Conservation (phyloP, 2,113 vertebrate genomes). For the Rhynchomys soricoides region DNA sequence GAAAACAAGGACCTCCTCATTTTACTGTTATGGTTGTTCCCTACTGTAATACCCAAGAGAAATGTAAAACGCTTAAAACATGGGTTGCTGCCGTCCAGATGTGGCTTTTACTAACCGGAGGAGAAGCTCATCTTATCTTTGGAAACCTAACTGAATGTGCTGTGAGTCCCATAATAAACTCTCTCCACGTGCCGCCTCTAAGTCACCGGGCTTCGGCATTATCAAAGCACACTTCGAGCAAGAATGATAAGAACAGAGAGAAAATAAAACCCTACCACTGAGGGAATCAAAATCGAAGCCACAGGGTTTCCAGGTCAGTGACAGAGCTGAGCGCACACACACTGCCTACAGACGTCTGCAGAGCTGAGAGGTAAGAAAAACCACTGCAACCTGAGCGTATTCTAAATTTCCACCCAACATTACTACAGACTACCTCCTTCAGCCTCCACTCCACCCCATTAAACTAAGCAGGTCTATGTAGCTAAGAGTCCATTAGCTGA, state of each 20-base stretch:
- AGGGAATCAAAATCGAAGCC: not conserved
- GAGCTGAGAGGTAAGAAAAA: conserved; percentile 19
- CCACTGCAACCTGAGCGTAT: conserved; percentile 6
- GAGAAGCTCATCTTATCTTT: not conserved
- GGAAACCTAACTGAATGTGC: not conserved
- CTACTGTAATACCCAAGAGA: not conserved
- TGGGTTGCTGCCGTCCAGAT: not conserved
- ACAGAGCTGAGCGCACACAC: not conserved
- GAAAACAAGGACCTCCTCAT: not conserved
- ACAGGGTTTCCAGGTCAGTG: not conserved
- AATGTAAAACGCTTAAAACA: not conserved
- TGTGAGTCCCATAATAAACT: not conserved
- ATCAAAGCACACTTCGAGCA: not conserved
- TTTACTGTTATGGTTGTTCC: not conserved
- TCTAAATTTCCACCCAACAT: not conserved
- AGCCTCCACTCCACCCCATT: not conserved
- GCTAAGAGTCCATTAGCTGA: not conserved
- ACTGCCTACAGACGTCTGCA: not conserved
- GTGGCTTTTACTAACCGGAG: not conserved
- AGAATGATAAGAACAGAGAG: not conserved
- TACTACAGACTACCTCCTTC: not conserved
- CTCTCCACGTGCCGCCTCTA: not conserved
- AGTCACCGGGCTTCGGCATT: not conserved
- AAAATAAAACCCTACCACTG: not conserved
- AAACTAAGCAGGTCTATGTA: conserved; percentile 25